Evolutionary conservation across 2,113 vertebrate genomes (phyloP).

Genomic region (Brevimyrus niger): DNA sequence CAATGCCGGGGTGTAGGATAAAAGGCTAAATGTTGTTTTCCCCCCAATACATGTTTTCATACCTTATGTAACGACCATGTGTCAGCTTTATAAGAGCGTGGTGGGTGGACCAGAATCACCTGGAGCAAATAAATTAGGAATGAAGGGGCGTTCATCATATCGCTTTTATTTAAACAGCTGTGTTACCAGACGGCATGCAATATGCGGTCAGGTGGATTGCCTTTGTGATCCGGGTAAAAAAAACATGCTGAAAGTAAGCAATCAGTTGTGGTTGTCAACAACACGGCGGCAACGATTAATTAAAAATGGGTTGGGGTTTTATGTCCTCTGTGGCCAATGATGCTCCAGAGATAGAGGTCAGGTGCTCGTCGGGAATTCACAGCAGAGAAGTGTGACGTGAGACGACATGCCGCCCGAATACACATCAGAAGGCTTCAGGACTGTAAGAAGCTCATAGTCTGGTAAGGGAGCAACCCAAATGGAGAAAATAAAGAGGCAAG

Average conservation of each 20-base stretch:
- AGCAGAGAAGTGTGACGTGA: not conserved
- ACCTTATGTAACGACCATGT: not conserved
- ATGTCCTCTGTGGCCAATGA: not conserved
- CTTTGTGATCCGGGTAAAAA: not conserved
- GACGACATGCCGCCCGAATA: not conserved
- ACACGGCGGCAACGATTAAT: not conserved
- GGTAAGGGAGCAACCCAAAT: not conserved
- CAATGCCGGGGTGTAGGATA: not conserved
- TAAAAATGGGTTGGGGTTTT: not conserved
- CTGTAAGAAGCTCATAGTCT: not conserved
- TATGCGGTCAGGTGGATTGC: not conserved
- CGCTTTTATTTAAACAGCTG: not conserved
- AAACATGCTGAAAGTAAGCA: not conserved
- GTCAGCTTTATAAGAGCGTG: not conserved
- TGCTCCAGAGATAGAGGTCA: not conserved
- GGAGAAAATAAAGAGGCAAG: not conserved
- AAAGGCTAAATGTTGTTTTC: conserved; percentile 29
- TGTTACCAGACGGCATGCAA: not conserved
- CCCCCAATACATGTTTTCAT: not conserved
- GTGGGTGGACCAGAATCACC: not conserved
- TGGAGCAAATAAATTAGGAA: not conserved
- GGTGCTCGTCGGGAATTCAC: not conserved
- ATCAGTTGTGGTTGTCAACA: not conserved
- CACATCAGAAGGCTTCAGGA: not conserved
- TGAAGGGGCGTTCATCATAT: not conserved